Conservation (phyloP, 2,113 vertebrate genomes). For the Rhinoderma darwinii region DNA sequence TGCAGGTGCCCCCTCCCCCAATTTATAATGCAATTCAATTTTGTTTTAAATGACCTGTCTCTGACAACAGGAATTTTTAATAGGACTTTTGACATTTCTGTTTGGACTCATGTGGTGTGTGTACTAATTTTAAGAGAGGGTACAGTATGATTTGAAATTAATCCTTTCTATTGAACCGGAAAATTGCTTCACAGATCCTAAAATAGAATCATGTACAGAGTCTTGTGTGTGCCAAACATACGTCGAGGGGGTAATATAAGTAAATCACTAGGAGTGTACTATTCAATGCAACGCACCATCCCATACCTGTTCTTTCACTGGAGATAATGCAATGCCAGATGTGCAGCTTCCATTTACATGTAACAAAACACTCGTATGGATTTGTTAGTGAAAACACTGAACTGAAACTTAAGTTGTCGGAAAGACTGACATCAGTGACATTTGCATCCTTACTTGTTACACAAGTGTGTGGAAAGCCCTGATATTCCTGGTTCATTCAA, state of each 20-base stretch:
- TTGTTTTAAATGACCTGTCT: no score
- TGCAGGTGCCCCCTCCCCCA: no score
- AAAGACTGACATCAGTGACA: constrained; percentile 22
- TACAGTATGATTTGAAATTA: no score
- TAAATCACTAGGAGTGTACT: not conserved
- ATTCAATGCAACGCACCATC: not conserved
- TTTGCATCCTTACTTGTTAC: constrained; percentile 45
- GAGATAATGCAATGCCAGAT: constrained; percentile 22
- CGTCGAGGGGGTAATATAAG: not conserved
- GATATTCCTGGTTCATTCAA: constrained; percentile 13
- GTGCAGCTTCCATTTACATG: not conserved
- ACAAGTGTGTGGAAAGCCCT: not conserved
- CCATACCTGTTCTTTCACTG: constrained; percentile 1
- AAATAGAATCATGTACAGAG: not conserved
- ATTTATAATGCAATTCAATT: no score
- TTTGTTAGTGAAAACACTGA: constrained; percentile 9
- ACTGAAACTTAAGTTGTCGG: not conserved
- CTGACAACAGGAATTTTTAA: no score
- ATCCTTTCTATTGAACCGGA: not conserved
- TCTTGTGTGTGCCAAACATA: not conserved
- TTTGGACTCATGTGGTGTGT: no score
- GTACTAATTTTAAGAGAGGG: no score
- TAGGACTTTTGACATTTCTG: no score
- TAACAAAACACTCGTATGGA: constrained; percentile 13
- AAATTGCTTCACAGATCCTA: not conserved